These are phyloP conservation scores for Allolobophora icterica DNA, from an alignment of 2,888 invertebrate species.

Conservation along the genomic window DNA sequence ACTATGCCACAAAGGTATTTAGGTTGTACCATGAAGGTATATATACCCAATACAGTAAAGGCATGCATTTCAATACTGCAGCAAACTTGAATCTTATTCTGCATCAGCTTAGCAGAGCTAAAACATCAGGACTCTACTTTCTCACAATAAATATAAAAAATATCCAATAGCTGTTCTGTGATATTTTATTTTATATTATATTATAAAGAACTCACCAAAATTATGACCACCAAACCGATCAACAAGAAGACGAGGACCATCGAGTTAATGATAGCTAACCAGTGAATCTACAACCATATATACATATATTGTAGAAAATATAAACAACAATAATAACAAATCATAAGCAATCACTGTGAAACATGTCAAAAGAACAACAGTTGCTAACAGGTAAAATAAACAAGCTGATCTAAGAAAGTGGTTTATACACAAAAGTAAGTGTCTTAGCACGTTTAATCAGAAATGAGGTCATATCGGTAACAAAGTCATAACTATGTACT, in stretches of 20 bases:
- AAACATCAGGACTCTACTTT: too few species aligned
- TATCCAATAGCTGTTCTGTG: too few species aligned
- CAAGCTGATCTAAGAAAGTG: background rate
- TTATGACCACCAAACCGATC: conserved; percentile 68
- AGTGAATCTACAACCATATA: conserved; percentile 65
- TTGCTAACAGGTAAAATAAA: background rate
- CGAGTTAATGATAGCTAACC: conserved; percentile 69
- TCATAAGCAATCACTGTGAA: background rate
- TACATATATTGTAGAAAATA: background rate
- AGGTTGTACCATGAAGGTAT: too few species aligned
- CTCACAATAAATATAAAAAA: background rate
- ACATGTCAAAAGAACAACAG: background rate
- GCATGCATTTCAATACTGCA: too few species aligned
- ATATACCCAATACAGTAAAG: too few species aligned
- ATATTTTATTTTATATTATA: too few species aligned
- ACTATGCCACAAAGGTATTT: background rate
- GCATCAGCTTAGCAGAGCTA: too few species aligned
- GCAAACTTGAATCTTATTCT: too few species aligned
- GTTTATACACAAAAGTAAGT: background rate
- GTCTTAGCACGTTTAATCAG: too few species aligned
- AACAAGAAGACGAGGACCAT: conserved; percentile 68
- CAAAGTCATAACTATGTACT: background rate
- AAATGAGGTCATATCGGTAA: too few species aligned
- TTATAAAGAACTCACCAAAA: conserved; percentile 63
- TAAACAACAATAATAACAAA: too few species aligned